These are phyloP conservation scores for Heliconius ethilla DNA, from an alignment of 2,888 invertebrate genomes.

Conservation along the genomic window DNA sequence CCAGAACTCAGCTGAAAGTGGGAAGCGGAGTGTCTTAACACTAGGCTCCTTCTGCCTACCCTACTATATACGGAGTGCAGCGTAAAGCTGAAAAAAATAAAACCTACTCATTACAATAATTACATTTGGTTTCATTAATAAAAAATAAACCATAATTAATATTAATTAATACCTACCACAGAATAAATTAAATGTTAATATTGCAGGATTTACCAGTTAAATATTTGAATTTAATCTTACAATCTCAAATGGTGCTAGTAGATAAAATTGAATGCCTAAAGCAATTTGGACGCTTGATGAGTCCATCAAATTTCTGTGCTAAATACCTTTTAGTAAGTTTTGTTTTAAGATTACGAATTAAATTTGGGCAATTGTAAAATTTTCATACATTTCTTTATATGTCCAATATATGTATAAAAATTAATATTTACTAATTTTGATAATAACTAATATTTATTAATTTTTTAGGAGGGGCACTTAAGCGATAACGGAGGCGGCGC, in stretches of 20 bases:
- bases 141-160: neutral
- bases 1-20: too few relatives aligned
- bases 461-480: slow-evolving; percentile 58
- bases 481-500: slow-evolving; percentile 69
- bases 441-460: too few relatives aligned
- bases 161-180: neutral
- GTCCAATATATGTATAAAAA: neutral
- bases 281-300: slow-evolving; percentile 50
- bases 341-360: neutral
- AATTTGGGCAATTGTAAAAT: neutral
- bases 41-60: too few relatives aligned
- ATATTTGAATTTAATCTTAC: slow-evolving; percentile 53
- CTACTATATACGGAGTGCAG: too few relatives aligned
- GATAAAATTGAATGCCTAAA: slow-evolving; percentile 51
- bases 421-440: neutral
- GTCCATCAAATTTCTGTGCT: slow-evolving; percentile 64
- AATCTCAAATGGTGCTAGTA: slow-evolving; percentile 57
- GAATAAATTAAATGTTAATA: neutral
- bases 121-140: neutral
- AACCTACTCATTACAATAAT: neutral
- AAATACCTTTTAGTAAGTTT: slow-evolving; percentile 56
- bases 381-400: neutral
- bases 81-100: too few relatives aligned
- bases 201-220: slow-evolving; percentile 54
- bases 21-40: too few relatives aligned